These are phyloP conservation scores for Heliconius ethilla DNA, from an alignment of 2,888 invertebrate genomes.

Conservation along the genomic window DNA sequence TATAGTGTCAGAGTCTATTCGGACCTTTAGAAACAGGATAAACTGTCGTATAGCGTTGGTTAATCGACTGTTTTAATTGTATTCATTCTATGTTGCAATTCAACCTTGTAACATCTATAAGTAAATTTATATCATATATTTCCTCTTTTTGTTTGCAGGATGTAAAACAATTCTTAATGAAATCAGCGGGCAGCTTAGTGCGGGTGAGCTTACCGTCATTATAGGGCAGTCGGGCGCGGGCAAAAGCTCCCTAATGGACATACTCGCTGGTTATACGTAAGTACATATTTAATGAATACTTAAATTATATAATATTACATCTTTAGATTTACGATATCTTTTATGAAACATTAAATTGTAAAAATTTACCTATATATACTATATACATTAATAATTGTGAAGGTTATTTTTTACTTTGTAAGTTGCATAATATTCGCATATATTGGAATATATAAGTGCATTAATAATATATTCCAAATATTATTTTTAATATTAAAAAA, in stretches of 20 bases:
- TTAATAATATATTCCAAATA: no score
- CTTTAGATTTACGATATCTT: not conserved
- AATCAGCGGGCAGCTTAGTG: conserved; percentile 85
- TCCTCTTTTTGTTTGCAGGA: conserved; percentile 64
- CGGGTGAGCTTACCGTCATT: conserved; percentile 90
- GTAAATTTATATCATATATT: not conserved
- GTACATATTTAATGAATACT: conserved; percentile 52
- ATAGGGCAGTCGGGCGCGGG: conserved; percentile 96
- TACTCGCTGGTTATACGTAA: conserved; percentile 94
- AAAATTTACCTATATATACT: not conserved
- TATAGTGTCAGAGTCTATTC: no score
- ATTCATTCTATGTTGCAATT: not conserved
- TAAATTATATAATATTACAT: not conserved
- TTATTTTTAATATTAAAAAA: no score
- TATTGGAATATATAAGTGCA: no score
- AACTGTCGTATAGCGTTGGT: not conserved
- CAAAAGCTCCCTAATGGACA: conserved; percentile 93
- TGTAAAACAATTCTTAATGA: conserved; percentile 83
- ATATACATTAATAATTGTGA: no score
- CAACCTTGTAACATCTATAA: not conserved
- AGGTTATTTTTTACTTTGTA: not conserved
- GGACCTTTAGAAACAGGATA: not conserved
- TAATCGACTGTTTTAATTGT: not conserved
- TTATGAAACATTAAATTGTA: conserved; percentile 1
- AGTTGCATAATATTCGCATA: no score